Evolutionary conservation across 2,888 invertebrate genomes (phyloP).

Genomic region (Sepioteuthis lessoniana): DNA sequence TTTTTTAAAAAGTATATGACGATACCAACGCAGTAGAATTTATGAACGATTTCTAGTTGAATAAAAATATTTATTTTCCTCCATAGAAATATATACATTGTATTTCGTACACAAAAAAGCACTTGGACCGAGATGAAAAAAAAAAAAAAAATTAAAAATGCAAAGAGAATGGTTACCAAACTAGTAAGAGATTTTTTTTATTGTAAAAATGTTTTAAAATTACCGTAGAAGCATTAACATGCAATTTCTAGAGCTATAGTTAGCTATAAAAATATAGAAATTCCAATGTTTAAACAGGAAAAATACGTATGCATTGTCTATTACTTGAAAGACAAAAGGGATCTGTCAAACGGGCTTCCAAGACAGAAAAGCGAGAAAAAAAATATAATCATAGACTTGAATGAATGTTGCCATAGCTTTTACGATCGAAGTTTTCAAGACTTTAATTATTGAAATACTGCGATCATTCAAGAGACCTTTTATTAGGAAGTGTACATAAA

Average conservation of each 20-base stretch:
- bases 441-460: too few species aligned
- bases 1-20: not conserved
- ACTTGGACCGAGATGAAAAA: not conserved
- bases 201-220: not conserved
- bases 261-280: not conserved
- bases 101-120: not conserved
- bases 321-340: not conserved
- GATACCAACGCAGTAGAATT: not conserved
- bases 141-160: not conserved
- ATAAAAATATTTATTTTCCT: not conserved
- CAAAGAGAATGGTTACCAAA: not conserved
- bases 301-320: not conserved
- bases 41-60: not conserved
- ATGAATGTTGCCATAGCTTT: not conserved
- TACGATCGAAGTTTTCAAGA: too few species aligned
- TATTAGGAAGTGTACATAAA: too few species aligned
- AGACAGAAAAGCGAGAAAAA: not conserved
- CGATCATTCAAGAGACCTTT: too few species aligned
- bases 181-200: not conserved
- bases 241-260: not conserved
- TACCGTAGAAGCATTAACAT: not conserved
- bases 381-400: not conserved
- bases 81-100: slow-evolving; percentile 33
- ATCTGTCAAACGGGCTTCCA: not conserved
- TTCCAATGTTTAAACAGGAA: too few species aligned